These are phyloP conservation scores for Equus przewalskii DNA, from an alignment of 2,113 vertebrate species.

Conservation along the genomic window DNA sequence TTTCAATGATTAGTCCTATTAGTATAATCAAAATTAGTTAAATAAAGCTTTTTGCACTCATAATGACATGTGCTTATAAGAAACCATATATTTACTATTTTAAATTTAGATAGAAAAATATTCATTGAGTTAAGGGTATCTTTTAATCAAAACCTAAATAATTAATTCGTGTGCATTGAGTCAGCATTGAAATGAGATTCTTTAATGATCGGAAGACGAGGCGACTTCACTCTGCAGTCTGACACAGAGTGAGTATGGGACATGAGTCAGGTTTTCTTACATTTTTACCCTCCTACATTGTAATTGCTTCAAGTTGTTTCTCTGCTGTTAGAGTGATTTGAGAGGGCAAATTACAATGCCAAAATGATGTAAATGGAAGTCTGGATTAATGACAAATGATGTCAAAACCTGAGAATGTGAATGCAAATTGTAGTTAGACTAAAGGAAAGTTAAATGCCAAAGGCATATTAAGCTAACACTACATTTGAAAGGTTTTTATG, in stretches of 20 bases:
- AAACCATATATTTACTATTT: background rate
- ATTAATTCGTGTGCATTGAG: background rate
- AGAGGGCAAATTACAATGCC: slow-evolving; percentile 32
- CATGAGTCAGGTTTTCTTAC: slow-evolving; percentile 57
- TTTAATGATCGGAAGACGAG: background rate
- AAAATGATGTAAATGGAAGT: slow-evolving; percentile 72
- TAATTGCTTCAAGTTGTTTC: slow-evolving; percentile 74
- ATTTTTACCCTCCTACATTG: slow-evolving; percentile 76
- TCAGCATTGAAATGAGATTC: background rate
- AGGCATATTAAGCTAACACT: background rate
- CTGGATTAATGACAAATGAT: slow-evolving; percentile 73
- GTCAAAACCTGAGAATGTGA: slow-evolving; percentile 74
- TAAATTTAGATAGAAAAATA: background rate
- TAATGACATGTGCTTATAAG: background rate
- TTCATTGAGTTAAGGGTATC: background rate
- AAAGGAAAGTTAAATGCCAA: slow-evolving; percentile 36
- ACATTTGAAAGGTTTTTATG: background rate
- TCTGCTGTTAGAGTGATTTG: slow-evolving; percentile 1
- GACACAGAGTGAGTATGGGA: background rate
- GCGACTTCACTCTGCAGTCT: background rate
- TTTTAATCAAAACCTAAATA: slow-evolving; percentile 26
- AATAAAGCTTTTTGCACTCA: background rate
- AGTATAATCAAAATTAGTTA: background rate
- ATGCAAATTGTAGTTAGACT: slow-evolving; percentile 36
- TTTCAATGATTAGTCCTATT: background rate